These are phyloP conservation scores for Drosophila hydei DNA, from an alignment of 1,140 invertebrate genomes.

Conservation along the genomic window DNA sequence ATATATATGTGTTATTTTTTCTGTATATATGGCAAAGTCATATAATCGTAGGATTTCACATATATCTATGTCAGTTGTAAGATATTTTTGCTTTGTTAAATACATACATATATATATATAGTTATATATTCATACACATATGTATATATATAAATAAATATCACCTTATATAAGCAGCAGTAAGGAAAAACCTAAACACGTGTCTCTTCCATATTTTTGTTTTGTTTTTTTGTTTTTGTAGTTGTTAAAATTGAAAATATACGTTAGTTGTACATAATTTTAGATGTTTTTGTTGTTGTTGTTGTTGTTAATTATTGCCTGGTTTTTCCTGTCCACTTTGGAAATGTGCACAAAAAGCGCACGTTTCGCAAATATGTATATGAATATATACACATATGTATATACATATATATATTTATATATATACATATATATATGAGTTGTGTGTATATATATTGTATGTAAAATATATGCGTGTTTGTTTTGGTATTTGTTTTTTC, in stretches of 20 bases:
- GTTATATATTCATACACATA: conserved; percentile 30
- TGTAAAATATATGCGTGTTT: conserved; percentile 59
- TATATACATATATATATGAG: conserved; percentile 22
- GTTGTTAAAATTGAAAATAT: conserved; percentile 34
- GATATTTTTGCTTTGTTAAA: conserved; percentile 50
- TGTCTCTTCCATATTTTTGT: conserved; percentile 18
- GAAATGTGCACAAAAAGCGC: conserved; percentile 65
- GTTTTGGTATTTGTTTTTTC: conserved; percentile 12
- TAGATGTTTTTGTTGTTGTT: conserved; percentile 31
- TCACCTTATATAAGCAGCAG: conserved; percentile 78
- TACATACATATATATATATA: conserved; percentile 16
- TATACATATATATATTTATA: conserved; percentile 29
- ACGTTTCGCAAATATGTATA: conserved; percentile 35
- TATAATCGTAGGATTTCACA: conserved; percentile 77
- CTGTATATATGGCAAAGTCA: conserved; percentile 68
- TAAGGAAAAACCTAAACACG: conserved; percentile 76
- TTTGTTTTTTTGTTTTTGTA: conserved; percentile 16
- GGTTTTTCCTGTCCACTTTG: conserved; percentile 27
- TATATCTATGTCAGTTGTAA: conserved; percentile 64
- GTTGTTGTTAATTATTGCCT: conserved; percentile 62
- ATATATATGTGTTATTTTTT: conserved; percentile 6
- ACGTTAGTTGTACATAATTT: conserved; percentile 13
- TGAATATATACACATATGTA: conserved; percentile 21
- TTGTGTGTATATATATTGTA: conserved; percentile 24
- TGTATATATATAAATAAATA: conserved; percentile 73